phyloP scores from a whole-genome alignment of 2,888 invertebrate genomes.

The Alviniconcha strummeri region DNA sequence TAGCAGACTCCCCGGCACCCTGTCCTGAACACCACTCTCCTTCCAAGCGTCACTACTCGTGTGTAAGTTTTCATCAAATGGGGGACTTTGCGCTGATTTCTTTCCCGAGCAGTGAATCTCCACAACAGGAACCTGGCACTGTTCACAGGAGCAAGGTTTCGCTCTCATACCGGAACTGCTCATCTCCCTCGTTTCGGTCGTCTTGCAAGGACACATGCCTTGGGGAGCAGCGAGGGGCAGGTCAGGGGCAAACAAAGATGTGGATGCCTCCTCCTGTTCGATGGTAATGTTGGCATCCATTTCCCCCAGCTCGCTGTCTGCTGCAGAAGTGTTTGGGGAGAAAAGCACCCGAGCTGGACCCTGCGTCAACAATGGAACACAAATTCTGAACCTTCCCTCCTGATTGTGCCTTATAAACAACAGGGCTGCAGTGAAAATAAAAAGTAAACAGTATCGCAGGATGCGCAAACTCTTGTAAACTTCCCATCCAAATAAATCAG shows the following conservation, averaged over 20 bases:
- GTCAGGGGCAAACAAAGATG: background rate
- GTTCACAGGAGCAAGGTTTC: no score
- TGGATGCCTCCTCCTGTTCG: conserved; percentile 18
- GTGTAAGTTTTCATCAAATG: no score
- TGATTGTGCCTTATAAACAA: no score
- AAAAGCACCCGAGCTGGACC: conserved; percentile 51
- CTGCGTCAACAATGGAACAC: conserved; percentile 35
- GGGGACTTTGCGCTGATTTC: no score
- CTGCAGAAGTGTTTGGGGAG: conserved; percentile 44
- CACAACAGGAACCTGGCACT: background rate
- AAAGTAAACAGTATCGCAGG: no score
- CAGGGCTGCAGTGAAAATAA: no score
- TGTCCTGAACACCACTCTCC: background rate
- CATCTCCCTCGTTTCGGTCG: background rate
- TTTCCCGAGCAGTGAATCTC: background rate
- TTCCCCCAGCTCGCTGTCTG: conserved; percentile 25
- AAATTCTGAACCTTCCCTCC: no score
- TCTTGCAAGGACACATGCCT: background rate
- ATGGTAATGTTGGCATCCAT: conserved; percentile 15
- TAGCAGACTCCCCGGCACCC: background rate
- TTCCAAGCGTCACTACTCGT: no score
- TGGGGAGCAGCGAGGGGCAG: background rate
- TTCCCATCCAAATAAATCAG: no score
- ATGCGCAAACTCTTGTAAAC: no score
- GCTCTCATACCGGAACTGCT: no score